These are phyloP conservation scores for Elanus axillaris DNA, from an alignment of 2,113 vertebrate species.

Conservation along the genomic window DNA sequence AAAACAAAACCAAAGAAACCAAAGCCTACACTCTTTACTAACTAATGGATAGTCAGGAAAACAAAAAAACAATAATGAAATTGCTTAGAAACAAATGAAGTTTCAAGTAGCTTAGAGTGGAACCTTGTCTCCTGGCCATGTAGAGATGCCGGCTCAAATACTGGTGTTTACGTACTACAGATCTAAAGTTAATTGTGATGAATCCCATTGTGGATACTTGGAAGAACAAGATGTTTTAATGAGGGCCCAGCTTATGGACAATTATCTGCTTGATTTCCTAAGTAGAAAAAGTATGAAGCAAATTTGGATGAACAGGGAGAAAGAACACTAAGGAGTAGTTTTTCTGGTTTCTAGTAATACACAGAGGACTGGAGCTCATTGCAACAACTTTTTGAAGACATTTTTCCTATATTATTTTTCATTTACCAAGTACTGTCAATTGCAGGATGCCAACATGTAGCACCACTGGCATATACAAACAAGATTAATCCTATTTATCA, in stretches of 20 bases:
- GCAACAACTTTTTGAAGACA: neutral
- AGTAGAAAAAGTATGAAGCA: neutral
- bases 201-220: neutral
- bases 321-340: neutral
- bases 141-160: neutral
- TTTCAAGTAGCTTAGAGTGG: neutral
- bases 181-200: neutral
- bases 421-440: neutral
- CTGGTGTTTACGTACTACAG: neutral
- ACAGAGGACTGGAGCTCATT: neutral
- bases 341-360: neutral
- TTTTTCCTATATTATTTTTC: neutral
- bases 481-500: neutral
- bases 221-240: neutral
- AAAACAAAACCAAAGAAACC: neutral
- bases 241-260: neutral
- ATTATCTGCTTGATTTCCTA: neutral
- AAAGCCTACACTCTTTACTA: neutral
- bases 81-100: neutral
- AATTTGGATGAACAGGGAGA: neutral
- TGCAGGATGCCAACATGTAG: neutral
- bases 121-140: neutral
- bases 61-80: neutral
- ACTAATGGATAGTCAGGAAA: neutral
- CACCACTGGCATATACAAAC: neutral